Evolutionary conservation across 2,113 vertebrate species (phyloP), one percentile per base, ranked within the genome.

Genomic region (Galeopterus variegatus): DNA sequence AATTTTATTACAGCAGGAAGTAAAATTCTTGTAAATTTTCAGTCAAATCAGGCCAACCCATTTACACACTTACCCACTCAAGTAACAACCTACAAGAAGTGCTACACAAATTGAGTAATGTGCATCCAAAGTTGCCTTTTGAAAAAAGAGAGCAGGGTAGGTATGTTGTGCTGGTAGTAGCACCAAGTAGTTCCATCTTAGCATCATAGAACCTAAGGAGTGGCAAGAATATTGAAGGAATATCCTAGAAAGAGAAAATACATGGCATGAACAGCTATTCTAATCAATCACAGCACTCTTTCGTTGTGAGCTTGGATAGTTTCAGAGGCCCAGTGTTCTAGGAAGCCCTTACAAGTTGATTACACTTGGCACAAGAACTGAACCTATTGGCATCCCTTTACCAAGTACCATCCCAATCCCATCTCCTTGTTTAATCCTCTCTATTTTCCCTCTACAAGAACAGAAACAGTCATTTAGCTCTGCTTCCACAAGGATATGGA

Each of bases 41-140:
- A 77, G 56, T 45, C 28, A 76, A 69, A 75, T 76, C 9, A 88
- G 48, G 24, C 21, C 60, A 86, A 80, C 12, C 26, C 21, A 93
- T 28, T 65, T 69, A 75, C 15, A 73, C 2, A 64, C 1, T 81
- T 88, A 83, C 0, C 56, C n/a, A 91, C 11, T 64, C 26, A 70
- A 73, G 41, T 88, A 64, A 92, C 58, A 95, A 85, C 45, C 60
- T 52, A 26, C 33, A 62, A 93, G 89, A 56, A 62, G 26, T 95
- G 18, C 6, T 45, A 90, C 36, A 72, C 50, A 52, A 64, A 72
- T 28, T 56, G 67, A 93, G 24, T 91, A 82, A 52, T 76, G 12
- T 87, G 36, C 21, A 77, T 77, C 23, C 19, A 88, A 88, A 93
- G 11, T n/a, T 84, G 52, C 58, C 18, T 88, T 79, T 92, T 41